These are phyloP conservation scores for Pantherophis vulpinus DNA, from an alignment of 2,797 vertebrate genomes.

Conservation along the genomic window DNA sequence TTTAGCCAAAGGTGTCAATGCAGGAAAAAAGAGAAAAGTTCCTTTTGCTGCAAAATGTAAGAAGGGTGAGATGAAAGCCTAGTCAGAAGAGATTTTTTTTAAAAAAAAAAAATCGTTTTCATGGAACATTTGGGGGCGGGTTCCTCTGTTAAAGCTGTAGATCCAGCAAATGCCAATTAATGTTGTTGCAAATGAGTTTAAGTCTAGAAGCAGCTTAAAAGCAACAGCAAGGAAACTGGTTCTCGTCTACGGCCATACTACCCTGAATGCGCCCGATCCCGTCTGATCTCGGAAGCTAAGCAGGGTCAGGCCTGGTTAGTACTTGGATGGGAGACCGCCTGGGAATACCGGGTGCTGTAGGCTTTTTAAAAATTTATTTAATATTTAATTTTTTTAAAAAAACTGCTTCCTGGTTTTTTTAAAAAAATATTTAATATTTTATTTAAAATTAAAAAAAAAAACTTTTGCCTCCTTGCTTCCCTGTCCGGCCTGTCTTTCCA, in stretches of 20 bases:
- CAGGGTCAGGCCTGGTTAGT: background rate
- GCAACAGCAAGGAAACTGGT: background rate
- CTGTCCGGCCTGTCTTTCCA: background rate
- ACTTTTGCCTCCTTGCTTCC: too few species aligned
- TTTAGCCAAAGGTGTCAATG: background rate
- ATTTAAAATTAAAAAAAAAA: too few species aligned
- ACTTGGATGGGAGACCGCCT: background rate
- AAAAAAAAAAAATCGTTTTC: too few species aligned
- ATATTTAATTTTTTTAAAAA: too few species aligned
- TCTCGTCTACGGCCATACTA: background rate
- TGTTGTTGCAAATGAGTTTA: rapidly evolving
- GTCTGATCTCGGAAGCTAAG: background rate
- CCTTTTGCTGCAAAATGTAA: background rate
- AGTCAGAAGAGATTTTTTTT: background rate
- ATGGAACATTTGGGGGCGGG: background rate
- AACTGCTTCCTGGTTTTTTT: too few species aligned
- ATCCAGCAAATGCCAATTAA: too few species aligned
- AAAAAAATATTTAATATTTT: too few species aligned
- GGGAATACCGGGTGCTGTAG: background rate
- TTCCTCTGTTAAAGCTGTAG: background rate
- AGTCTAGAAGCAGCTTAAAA: background rate
- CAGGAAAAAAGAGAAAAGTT: background rate
- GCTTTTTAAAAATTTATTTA: background rate
- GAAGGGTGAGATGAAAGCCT: background rate
- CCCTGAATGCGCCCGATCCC: background rate